These are phyloP conservation scores for Aradus depressus DNA, from an alignment of 2,888 invertebrate genomes.

Conservation along the genomic window DNA sequence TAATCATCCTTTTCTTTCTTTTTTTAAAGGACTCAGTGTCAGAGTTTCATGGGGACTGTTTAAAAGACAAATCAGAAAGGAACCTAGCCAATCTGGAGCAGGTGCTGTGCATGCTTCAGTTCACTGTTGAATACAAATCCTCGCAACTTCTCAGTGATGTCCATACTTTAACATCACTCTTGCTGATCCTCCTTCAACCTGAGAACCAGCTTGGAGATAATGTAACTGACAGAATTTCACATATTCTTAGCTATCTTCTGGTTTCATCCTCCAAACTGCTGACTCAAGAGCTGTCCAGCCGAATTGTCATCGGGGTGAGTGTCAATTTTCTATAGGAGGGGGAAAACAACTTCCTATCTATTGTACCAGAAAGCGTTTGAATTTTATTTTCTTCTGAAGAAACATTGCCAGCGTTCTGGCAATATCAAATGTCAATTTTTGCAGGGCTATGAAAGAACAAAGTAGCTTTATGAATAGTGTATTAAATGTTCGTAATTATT, in stretches of 20 bases:
- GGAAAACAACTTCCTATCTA: too few relatives aligned
- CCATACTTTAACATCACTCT: constrained; percentile 45
- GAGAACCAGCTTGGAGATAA: constrained; percentile 6
- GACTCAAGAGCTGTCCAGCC: constrained; percentile 59
- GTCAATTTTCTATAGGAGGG: too few relatives aligned
- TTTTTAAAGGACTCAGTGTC: neutral
- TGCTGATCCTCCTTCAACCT: constrained; percentile 33
- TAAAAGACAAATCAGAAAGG: constrained; percentile 30
- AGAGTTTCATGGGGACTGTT: constrained; percentile 16
- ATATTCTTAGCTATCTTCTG: constrained; percentile 34
- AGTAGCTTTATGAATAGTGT: too few relatives aligned
- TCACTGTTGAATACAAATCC: constrained; percentile 49
- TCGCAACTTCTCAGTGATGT: constrained; percentile 53
- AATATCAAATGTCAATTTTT: too few relatives aligned
- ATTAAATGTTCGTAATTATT: too few relatives aligned
- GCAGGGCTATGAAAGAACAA: too few relatives aligned
- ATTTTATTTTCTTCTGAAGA: too few relatives aligned
- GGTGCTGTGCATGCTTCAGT: constrained; percentile 48
- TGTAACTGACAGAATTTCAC: constrained; percentile 10
- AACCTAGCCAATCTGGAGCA: constrained; percentile 35
- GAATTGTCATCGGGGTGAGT: constrained; percentile 48
- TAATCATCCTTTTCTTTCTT: neutral
- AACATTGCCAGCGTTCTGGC: too few relatives aligned
- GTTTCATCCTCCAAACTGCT: constrained; percentile 48
- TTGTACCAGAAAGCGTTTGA: too few relatives aligned